Evolutionary conservation across 2,888 invertebrate genomes (phyloP), one percentile per base, ranked within the genome.

Genomic region (Melitaea athalia): DNA sequence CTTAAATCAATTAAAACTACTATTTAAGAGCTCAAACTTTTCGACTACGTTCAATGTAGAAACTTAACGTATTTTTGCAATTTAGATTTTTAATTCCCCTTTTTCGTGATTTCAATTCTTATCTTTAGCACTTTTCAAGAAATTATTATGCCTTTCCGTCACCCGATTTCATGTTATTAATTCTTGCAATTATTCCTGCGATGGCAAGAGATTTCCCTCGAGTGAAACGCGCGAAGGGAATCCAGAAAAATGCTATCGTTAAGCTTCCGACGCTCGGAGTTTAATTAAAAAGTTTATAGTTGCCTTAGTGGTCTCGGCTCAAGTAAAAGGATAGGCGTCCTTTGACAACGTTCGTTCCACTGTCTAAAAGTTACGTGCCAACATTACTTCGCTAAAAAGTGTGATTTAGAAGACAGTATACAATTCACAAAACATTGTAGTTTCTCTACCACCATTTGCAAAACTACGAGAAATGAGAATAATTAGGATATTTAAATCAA

Each of bases 211-310:
- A 89, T 88, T 90, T 87, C 88, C 87, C 85, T 79, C 75, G 86
- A 84, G 87, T 79, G 77, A 77, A 78, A 79, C 78, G 81, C 77
- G 80, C 80, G 76, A 82, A 84, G 85, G 85, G 87, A 85, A 82
- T 83, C 83, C 85, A 86, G 88, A 90, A 89, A 91, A 91, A 89
- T 89, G 87, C 79, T 85, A 81, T 88, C 87, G 87, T 89, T 89
- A 88, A 88, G 84, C 81, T 78, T 77, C 81, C 74, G 75, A 76
- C 77, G 82, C 82, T 81, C 78, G 77, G 78, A 81, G 79, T 86
- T 91, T 91, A 90, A 91, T 91, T 91, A 91, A 91, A 90, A 89
- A 89, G 83, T 89, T 89, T 83, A 85, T 82, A 85, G 86, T 74
- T 79, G 82, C 81, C 82, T 83, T 65, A 69, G 68, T 52, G 72